Percentiles rank a stretch among this genome's conserved stretches.
Conservation (phyloP, 2,113 vertebrate species). For the Propithecus coquereli region DNA sequence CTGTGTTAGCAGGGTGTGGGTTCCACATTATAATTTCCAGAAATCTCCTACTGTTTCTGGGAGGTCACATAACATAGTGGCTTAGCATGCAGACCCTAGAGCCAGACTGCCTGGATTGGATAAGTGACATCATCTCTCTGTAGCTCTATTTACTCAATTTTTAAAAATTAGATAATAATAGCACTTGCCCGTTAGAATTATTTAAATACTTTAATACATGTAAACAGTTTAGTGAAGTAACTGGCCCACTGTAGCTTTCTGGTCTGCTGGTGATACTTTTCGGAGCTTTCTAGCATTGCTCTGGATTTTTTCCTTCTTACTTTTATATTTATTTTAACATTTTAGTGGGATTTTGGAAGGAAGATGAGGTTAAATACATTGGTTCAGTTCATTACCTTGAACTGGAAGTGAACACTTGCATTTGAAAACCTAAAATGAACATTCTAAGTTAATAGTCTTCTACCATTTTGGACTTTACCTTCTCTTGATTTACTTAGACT, state of each 20-base stretch:
- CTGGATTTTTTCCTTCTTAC: neutral
- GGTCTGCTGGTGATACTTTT: neutral
- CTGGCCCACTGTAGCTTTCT: neutral
- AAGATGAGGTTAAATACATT: neutral
- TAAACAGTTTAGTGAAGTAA: neutral
- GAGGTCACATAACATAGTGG: neutral
- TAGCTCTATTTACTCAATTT: conserved; percentile 7
- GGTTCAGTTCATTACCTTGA: neutral
- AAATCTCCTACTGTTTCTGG: neutral
- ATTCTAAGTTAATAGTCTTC: neutral
- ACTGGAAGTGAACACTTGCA: neutral
- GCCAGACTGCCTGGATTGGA: neutral
- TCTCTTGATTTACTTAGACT: conserved; percentile 25
- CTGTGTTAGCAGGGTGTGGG: neutral
- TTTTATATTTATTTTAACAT: conserved; percentile 11
- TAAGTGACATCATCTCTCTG: neutral
- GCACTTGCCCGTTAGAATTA: neutral
- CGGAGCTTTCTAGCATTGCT: neutral
- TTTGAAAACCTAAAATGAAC: conserved; percentile 14
- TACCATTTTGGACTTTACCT: neutral
- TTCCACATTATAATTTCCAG: neutral
- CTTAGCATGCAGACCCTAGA: neutral
- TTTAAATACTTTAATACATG: neutral
- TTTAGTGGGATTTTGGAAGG: neutral
- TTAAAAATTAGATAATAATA: neutral